A percentile compares a stretch with the other conserved stretches of the same genome.
phyloP scores from a whole-genome alignment of 2,888 invertebrate species.

The Diabrotica balteata region DNA sequence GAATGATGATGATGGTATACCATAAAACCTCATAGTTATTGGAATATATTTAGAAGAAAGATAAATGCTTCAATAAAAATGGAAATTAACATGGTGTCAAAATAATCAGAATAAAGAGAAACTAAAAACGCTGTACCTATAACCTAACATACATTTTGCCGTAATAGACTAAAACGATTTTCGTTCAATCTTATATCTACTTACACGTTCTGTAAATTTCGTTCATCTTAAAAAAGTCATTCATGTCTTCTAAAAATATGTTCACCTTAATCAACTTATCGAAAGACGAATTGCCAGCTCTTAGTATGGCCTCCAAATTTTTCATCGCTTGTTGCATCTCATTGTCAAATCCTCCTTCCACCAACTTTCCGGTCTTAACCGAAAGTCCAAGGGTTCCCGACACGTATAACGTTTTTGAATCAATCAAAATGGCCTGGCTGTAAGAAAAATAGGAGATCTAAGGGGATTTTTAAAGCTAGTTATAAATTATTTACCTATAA shows the following conservation, averaged over 20 bases:
- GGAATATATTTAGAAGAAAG: no score
- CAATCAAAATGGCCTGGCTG: constrained; percentile 88
- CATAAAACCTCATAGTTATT: no score
- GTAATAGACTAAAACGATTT: background rate
- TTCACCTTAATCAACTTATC: constrained; percentile 88
- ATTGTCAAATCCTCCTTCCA: constrained; percentile 75
- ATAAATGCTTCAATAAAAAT: no score
- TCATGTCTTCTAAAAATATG: constrained; percentile 79
- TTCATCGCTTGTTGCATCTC: constrained; percentile 79
- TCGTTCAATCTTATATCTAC: constrained; percentile 41
- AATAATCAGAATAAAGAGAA: no score
- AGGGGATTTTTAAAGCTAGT: no score
- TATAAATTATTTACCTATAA: background rate
- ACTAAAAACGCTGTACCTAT: no score
- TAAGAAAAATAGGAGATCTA: constrained; percentile 25
- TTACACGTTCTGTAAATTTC: constrained; percentile 85
- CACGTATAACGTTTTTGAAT: constrained; percentile 79
- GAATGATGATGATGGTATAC: no score
- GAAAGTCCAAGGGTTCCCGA: constrained; percentile 87
- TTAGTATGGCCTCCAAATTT: constrained; percentile 79
- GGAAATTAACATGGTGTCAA: no score
- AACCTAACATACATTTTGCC: no score
- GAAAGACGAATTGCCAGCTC: constrained; percentile 74
- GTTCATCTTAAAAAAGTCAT: constrained; percentile 82
- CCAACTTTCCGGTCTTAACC: constrained; percentile 72